Base-by-base conservation (phyloP, 2,113 vertebrate genomes). In the Notarius lentiginosus region DNA sequence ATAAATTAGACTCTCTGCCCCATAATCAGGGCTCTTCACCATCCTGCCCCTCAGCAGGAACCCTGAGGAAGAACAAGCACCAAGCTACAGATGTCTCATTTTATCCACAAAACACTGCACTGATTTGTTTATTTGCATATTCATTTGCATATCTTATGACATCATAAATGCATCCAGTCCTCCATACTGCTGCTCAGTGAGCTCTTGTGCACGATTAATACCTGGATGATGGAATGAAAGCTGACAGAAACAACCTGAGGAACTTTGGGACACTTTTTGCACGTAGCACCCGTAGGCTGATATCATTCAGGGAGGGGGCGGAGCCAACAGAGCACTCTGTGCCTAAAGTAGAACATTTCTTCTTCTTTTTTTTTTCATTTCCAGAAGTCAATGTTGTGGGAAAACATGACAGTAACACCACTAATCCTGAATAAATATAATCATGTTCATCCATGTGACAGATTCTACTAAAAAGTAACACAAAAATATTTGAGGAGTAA, bases 21-120 rank as follows among this genome's bases (percentile, higher is more conserved):
- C 70, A 68, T 61, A 87, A 90, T 90, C 89, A 83, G 88, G 66
- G 56, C 68, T n/a, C 83, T 83, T 86, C 76, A 85, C 82, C 77
- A 11, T 79, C 53, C 85, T 89, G 85, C 56, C 81, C 85, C 51
- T 75, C 41, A 63, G 22, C 60, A 58, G 86, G 60, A 51, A 51
- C n/a, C 70, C 20, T 82, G 58, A 82, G 60, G 53, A 70, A 70
- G 9, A 80, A 84, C 61, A 49, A 65, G 7, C 47, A 41, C 83
- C 75, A 56, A 80, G 56, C 75, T 82, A 17, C 79, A 87, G 61
- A 53, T 51, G 27, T 68, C n/a, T 65, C 63, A 9, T 20, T 65
- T 66, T 12, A 65, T 83, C 47, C 82, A 51, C 15, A 18, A 68
- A 49, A 53, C 61, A 79, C 76, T 56, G 76, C 12, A 58, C 76